Conservation (phyloP, 2,797 vertebrate species). For the Bradypodion pumilum region DNA sequence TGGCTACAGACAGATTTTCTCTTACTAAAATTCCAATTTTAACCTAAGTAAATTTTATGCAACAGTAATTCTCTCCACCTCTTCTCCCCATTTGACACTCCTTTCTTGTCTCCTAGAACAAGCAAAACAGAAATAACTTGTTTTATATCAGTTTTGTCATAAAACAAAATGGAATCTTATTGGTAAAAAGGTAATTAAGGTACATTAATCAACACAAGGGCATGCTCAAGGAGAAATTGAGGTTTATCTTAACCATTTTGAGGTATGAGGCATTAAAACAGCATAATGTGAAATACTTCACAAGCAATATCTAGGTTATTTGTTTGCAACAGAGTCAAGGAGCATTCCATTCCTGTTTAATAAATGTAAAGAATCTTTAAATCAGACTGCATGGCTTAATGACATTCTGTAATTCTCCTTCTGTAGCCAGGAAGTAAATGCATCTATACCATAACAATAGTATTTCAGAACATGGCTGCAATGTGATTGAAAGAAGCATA, state of each 20-base stretch:
- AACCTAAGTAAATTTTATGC: neutral
- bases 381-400: neutral
- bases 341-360: neutral
- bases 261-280: neutral
- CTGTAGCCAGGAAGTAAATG: neutral
- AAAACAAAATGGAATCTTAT: neutral
- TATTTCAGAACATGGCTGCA: neutral
- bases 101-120: neutral
- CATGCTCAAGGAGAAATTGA: neutral
- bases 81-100: neutral
- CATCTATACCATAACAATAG: fast-evolving
- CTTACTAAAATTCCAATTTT: neutral
- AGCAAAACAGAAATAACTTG: neutral
- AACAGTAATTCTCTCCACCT: neutral
- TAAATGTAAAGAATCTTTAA: neutral
- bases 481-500: neutral
- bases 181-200: neutral
- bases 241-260: neutral
- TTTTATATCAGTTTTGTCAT: neutral
- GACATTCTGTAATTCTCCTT: neutral
- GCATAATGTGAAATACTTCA: neutral
- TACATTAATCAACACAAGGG: neutral
- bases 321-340: neutral
- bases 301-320: neutral
- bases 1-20: neutral